phyloP scores from a whole-genome alignment of 2,797 vertebrate genomes.

The Triplophysa yarkandensis region DNA sequence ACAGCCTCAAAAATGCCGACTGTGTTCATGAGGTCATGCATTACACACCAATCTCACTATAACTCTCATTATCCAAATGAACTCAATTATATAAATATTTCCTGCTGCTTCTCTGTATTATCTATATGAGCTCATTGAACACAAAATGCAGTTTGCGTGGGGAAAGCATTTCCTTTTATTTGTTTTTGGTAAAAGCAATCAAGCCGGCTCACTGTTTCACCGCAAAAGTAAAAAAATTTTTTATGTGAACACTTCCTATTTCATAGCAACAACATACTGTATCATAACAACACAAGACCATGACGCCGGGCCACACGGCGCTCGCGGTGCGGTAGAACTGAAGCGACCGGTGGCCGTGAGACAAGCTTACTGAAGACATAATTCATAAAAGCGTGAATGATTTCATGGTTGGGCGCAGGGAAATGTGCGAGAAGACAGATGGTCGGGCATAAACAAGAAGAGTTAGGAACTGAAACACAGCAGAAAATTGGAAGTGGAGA shows the following conservation, averaged over 20 bases:
- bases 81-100: constrained; percentile 34
- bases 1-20: constrained; percentile 4
- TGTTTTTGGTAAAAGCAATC: constrained; percentile 34
- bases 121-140: constrained; percentile 37
- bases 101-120: background rate
- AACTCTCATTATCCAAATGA: constrained; percentile 35
- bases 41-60: constrained; percentile 17
- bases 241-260: no score
- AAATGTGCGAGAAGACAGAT: constrained; percentile 69
- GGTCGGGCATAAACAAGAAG: constrained; percentile 54
- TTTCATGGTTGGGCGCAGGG: constrained; percentile 75
- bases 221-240: background rate
- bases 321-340: constrained; percentile 59
- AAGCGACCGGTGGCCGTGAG: constrained; percentile 62
- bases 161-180: constrained; percentile 23
- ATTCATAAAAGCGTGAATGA: constrained; percentile 71
- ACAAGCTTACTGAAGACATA: constrained; percentile 77
- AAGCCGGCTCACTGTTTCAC: constrained; percentile 7
- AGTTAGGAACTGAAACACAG: constrained; percentile 17
- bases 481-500: background rate
- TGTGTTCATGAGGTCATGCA: constrained; percentile 18
- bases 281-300: background rate
- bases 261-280: background rate
- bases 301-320: constrained; percentile 44
- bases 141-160: background rate